Conservation (phyloP, 2,888 invertebrate genomes). For the Julus scandinavius region DNA sequence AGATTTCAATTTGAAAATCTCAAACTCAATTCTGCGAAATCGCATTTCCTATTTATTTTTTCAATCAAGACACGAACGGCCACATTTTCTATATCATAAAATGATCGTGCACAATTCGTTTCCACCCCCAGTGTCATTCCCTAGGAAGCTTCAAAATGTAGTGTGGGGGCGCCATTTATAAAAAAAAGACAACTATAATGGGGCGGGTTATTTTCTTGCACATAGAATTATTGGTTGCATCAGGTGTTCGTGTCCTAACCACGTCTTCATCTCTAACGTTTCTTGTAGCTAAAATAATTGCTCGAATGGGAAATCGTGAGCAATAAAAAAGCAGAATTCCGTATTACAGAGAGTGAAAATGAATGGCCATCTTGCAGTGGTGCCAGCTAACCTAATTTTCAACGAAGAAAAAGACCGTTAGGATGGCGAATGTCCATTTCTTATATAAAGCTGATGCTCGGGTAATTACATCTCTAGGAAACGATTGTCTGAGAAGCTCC, state of each 20-base stretch:
- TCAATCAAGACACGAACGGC: slow-evolving; percentile 23
- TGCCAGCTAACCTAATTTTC: slow-evolving; percentile 49
- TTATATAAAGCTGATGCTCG: slow-evolving; percentile 49
- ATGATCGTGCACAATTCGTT: slow-evolving; percentile 2
- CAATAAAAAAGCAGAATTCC: slow-evolving; percentile 38
- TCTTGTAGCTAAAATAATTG: slow-evolving; percentile 16
- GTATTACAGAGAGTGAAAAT: background rate
- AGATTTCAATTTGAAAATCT: slow-evolving; percentile 23
- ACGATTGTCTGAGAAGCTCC: background rate
- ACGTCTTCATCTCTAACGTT: slow-evolving; percentile 5
- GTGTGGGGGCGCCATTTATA: background rate
- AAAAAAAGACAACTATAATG: slow-evolving; percentile 2
- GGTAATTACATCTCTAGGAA: slow-evolving; percentile 45
- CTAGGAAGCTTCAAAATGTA: background rate
- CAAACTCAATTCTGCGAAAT: slow-evolving; percentile 5
- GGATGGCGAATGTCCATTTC: background rate
- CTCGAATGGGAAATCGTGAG: background rate
- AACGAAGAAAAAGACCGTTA: slow-evolving; percentile 19
- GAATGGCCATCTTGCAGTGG: slow-evolving; percentile 48
- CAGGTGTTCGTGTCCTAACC: slow-evolving; percentile 35
- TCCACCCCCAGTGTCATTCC: background rate
- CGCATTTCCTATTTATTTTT: slow-evolving; percentile 4
- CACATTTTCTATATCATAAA: slow-evolving; percentile 5
- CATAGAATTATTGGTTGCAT: slow-evolving; percentile 40
- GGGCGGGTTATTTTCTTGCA: background rate